These are phyloP conservation scores for Microcebus tavaratra DNA, from an alignment of 2,113 vertebrate species.

Conservation along the genomic window DNA sequence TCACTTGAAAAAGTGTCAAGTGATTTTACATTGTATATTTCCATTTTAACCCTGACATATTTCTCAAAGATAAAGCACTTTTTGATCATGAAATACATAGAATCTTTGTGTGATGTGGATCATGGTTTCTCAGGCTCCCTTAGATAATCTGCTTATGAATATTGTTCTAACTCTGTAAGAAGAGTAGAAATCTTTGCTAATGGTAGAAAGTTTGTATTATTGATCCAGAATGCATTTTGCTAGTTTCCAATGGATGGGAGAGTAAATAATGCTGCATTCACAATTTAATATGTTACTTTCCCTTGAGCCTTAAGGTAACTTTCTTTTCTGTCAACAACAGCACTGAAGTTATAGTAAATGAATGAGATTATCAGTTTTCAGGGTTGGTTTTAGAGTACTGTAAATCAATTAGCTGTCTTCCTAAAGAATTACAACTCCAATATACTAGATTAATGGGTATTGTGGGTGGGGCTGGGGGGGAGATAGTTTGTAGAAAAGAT, in stretches of 20 bases:
- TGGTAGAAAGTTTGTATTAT: constrained; percentile 71
- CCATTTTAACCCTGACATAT: constrained; percentile 68
- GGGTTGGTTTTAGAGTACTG: constrained; percentile 79
- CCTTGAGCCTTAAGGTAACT: constrained; percentile 78
- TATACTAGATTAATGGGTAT: constrained; percentile 51
- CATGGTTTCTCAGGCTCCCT: constrained; percentile 77
- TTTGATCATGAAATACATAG: constrained; percentile 74
- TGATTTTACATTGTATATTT: constrained; percentile 74
- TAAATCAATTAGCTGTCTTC: constrained; percentile 76
- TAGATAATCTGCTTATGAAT: constrained; percentile 69
- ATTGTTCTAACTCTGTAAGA: constrained; percentile 67
- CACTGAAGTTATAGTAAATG: constrained; percentile 72
- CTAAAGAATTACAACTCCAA: constrained; percentile 58
- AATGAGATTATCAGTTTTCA: constrained; percentile 73
- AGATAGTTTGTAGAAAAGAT: constrained; percentile 63
- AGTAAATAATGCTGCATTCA: constrained; percentile 78
- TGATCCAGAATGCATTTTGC: constrained; percentile 73
- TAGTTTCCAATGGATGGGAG: constrained; percentile 76
- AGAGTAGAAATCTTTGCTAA: constrained; percentile 71
- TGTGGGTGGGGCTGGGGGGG: constrained; percentile 5
- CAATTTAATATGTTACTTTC: constrained; percentile 72
- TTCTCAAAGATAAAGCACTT: constrained; percentile 80
- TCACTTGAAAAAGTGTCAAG: constrained; percentile 65
- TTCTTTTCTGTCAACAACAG: constrained; percentile 67
- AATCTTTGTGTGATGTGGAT: constrained; percentile 68